Conservation (phyloP, 2,888 invertebrate species). For the Parnassius smintheus region DNA sequence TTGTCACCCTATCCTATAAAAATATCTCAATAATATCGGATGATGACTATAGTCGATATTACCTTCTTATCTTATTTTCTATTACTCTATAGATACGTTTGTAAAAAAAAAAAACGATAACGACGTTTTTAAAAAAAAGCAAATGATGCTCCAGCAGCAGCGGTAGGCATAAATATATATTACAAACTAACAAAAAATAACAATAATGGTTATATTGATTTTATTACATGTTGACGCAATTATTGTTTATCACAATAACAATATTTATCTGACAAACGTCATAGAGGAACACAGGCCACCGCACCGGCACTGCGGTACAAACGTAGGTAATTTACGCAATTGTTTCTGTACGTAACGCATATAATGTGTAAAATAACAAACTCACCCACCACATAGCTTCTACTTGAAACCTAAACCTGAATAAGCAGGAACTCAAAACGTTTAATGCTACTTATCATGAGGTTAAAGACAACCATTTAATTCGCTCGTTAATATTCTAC, state of each 20-base stretch:
- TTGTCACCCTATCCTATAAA: no score
- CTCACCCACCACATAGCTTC: constrained; percentile 40
- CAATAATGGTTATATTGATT: constrained; percentile 14
- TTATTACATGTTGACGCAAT: constrained; percentile 13
- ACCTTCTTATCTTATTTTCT: no score
- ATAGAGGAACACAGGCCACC: no score
- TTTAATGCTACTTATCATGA: constrained; percentile 45
- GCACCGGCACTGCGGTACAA: no score
- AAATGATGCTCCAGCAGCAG: no score
- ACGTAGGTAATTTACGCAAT: constrained; percentile 16
- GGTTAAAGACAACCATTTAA: constrained; percentile 33
- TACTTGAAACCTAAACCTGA: constrained; percentile 50
- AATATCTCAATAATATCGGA: no score
- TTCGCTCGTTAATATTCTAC: constrained; percentile 42
- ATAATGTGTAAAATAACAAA: constrained; percentile 42
- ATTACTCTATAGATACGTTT: background rate
- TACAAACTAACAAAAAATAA: constrained; percentile 1
- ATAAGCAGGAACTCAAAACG: constrained; percentile 45
- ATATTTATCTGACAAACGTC: constrained; percentile 18
- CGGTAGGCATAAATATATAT: no score
- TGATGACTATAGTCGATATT: no score
- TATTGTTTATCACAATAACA: constrained; percentile 2
- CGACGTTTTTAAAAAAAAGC: constrained; percentile 4
- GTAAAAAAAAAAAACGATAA: background rate
- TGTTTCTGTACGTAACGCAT: constrained; percentile 4